A percentile compares a stretch with the other conserved stretches of the same genome.
Conservation (phyloP, 1,140 invertebrate genomes). For the Plutomurus gul region DNA sequence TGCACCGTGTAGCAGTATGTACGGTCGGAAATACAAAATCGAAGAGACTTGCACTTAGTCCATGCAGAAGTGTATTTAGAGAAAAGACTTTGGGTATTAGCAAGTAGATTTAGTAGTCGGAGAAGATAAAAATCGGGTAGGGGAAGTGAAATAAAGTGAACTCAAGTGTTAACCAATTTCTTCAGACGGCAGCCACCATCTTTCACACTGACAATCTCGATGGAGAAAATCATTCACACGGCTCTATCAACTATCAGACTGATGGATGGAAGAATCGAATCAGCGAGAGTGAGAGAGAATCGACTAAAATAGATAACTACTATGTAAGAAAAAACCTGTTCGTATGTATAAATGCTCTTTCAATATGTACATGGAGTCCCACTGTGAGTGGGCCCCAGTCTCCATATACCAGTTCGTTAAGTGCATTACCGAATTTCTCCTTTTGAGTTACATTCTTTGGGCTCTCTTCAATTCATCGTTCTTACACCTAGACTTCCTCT, state of each 20-base stretch:
- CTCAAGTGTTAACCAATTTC: slow-evolving; percentile 32
- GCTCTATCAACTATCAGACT: slow-evolving; percentile 3
- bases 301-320: slow-evolving; percentile 18
- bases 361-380: background rate
- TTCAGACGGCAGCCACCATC: slow-evolving; percentile 21
- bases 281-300: slow-evolving; percentile 18
- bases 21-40: background rate
- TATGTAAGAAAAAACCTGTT: slow-evolving; percentile 15
- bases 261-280: slow-evolving; percentile 22
- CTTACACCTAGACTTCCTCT: background rate
- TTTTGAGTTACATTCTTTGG: no score
- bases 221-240: slow-evolving; percentile 33
- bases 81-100: background rate
- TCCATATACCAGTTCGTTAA: slow-evolving; percentile 16
- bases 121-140: slow-evolving; percentile 27
- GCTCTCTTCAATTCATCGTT: background rate
- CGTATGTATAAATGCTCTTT: slow-evolving; percentile 5
- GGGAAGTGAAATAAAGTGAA: slow-evolving; percentile 36
- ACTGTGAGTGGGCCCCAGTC: no score
- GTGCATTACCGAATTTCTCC: slow-evolving; percentile 7
- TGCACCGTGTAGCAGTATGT: background rate
- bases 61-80: background rate
- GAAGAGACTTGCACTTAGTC: background rate
- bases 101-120: slow-evolving; percentile 16
- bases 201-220: slow-evolving; percentile 34